Base-by-base conservation (phyloP, 2,888 invertebrate genomes). In the Geophilus truncorum region DNA sequence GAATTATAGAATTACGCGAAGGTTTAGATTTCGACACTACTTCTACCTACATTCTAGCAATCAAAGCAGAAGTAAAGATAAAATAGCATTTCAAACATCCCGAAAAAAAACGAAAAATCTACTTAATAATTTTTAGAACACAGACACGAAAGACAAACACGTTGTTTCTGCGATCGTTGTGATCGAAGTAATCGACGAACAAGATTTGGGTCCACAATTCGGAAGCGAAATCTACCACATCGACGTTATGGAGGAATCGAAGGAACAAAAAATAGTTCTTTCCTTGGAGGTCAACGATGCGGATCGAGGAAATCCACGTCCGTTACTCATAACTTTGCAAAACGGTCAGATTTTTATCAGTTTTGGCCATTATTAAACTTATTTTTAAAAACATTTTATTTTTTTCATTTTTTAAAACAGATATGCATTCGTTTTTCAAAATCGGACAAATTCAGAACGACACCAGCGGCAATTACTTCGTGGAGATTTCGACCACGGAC, bases 131-230 rank as follows among this genome's bases (percentile, higher is more conserved):
- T 82, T 51, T 18, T 87, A 79, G 90, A 90, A 76, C 85, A 86
- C 45, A 83, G 85, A 75, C 90, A 90, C 84, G 90, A 84, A 83
- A 4, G 84, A 82, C 12, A 83, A 92, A 0, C 86, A 93, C 5
- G 90, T 90, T 40, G 91, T 93, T 0, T 88, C 90, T 18, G 93
- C 94, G 0, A 92, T 92, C 70, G 90, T 95, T 12, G 91, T 93
- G 0, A 92, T 93, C 0, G 91, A 92, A 57, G 90, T 95, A 6
- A 88, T 91, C 81, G 95, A 95, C 85, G 91, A 94, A 0, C 95
- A 91, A 85, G 94, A 95, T 86, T 94, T 94, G 84, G 92, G 93
- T 7, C 95, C 95, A 0, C 88, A 90, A n/a, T 94, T 95, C 85
- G 86, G 92, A 0, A 93, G 93, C 85, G 92, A 93, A 0, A 94